Evolutionary conservation across 92 coral and sea anemone species (phyloP).

Genomic region (Diadumene lineata): DNA sequence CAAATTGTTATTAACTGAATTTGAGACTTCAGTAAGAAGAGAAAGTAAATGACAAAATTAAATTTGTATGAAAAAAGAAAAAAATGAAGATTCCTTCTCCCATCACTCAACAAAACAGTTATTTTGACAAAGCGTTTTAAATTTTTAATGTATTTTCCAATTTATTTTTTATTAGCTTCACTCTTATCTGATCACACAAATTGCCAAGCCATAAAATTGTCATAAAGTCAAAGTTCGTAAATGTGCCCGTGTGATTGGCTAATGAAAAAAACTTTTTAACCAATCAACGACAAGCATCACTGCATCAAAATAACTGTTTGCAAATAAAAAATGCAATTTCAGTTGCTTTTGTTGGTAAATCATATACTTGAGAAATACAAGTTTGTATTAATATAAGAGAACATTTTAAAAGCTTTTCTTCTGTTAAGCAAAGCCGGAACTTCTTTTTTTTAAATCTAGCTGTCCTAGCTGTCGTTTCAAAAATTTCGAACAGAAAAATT

Average conservation of each 20-base stretch:
- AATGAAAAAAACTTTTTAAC: background rate
- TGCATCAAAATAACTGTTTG: no score
- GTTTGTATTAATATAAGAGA: background rate
- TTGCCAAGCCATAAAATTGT: background rate
- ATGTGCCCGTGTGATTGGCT: background rate
- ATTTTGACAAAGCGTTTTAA: no score
- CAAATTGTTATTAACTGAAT: no score
- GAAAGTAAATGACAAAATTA: background rate
- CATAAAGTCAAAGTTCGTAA: slow-evolving; percentile 7
- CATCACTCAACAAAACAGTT: no score
- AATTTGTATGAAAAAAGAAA: background rate
- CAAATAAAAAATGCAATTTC: no score
- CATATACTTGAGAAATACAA: no score
- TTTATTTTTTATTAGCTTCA: background rate
- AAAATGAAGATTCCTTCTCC: background rate
- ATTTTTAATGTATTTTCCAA: background rate
- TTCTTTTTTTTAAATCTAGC: no score
- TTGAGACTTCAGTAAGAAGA: no score
- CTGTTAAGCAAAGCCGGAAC: background rate
- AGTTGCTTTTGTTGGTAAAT: no score
- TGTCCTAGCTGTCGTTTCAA: no score
- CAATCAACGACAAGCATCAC: background rate
- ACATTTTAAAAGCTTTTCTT: background rate
- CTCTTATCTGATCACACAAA: background rate
- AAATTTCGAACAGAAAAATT: no score